phyloP scores from a whole-genome alignment of 2,888 invertebrate genomes.

The Desoria tigrina region DNA sequence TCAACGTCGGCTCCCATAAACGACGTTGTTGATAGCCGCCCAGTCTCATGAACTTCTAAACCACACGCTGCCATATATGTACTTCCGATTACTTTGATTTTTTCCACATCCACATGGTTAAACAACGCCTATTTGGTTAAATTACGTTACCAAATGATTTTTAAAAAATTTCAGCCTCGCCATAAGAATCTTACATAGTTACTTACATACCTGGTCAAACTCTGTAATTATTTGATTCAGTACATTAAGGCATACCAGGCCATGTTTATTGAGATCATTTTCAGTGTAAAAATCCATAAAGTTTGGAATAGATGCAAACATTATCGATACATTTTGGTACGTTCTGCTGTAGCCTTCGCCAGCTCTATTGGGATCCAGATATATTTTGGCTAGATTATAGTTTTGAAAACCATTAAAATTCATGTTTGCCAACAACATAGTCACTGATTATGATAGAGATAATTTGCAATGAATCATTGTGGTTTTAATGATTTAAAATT shows the following conservation, averaged over 20 bases:
- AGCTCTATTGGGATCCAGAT: slow-evolving; percentile 70
- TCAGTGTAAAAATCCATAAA: slow-evolving; percentile 69
- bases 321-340: slow-evolving; percentile 82
- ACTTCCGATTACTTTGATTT: slow-evolving; percentile 94
- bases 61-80: slow-evolving; percentile 98
- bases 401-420: not conserved
- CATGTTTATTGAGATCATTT: slow-evolving; percentile 61
- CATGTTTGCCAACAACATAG: not conserved
- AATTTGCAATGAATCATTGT: slow-evolving; percentile 21
- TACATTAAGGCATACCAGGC: slow-evolving; percentile 67
- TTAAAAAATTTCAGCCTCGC: not conserved
- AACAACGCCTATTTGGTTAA: slow-evolving; percentile 65
- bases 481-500: too few relatives aligned
- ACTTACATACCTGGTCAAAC: slow-evolving; percentile 76
- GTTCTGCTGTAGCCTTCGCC: slow-evolving; percentile 74
- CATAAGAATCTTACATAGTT: not conserved
- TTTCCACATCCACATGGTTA: slow-evolving; percentile 74
- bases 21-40: slow-evolving; percentile 58
- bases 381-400: slow-evolving; percentile 68
- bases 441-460: not conserved
- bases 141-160: not conserved
- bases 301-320: slow-evolving; percentile 92
- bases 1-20: slow-evolving; percentile 45
- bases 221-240: slow-evolving; percentile 90
- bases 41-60: slow-evolving; percentile 70